These are phyloP conservation scores for Protonibea diacanthus DNA, from an alignment of 2,797 vertebrate genomes.

Conservation along the genomic window DNA sequence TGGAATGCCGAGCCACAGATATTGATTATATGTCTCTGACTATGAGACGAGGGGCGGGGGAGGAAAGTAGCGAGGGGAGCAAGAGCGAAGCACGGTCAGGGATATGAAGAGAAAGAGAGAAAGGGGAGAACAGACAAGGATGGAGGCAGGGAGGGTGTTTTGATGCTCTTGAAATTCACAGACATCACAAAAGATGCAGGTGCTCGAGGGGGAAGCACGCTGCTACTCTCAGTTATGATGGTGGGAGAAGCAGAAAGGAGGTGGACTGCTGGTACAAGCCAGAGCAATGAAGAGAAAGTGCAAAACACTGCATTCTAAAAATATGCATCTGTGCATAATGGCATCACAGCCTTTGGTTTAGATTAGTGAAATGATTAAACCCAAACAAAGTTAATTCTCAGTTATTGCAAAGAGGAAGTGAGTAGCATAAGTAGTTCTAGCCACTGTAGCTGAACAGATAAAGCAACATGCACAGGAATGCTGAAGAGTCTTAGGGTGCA, in stretches of 20 bases:
- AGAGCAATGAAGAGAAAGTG: constrained; percentile 35
- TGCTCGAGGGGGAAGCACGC: constrained; percentile 41
- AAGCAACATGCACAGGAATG: background rate
- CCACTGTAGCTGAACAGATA: background rate
- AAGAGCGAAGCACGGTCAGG: constrained; percentile 21
- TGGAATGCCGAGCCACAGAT: constrained; percentile 82
- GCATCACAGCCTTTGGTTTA: background rate
- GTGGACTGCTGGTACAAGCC: constrained; percentile 1
- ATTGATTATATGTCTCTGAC: constrained; percentile 92
- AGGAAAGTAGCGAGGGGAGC: constrained; percentile 44
- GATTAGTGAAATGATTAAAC: background rate
- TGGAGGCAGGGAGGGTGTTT: constrained; percentile 33
- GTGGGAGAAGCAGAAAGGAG: constrained; percentile 42
- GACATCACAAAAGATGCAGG: constrained; percentile 55
- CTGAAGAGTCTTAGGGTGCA: background rate
- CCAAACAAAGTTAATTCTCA: background rate
- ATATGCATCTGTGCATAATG: constrained; percentile 11
- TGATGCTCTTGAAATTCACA: constrained; percentile 55
- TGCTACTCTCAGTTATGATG: constrained; percentile 45
- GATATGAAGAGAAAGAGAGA: constrained; percentile 39
- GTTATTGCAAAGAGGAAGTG: background rate
- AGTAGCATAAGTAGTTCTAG: background rate
- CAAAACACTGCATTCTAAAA: constrained; percentile 42
- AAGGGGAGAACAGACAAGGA: constrained; percentile 14
- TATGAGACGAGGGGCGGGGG: constrained; percentile 80